These are phyloP conservation scores for Anastrepha obliqua DNA, from an alignment of 1,140 invertebrate species.

Conservation along the genomic window DNA sequence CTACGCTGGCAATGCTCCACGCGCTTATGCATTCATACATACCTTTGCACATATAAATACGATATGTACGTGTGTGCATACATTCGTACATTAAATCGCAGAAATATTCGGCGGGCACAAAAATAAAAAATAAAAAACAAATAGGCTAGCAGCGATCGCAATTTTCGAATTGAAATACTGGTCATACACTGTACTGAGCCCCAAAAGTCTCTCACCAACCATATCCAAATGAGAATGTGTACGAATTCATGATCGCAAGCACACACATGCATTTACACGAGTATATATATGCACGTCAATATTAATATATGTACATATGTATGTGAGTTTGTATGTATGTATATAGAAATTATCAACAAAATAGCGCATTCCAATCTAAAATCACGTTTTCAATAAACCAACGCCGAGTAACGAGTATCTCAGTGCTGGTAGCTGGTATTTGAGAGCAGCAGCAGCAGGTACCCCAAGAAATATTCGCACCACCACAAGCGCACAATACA, in stretches of 20 bases:
- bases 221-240: constrained; percentile 22
- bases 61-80: constrained; percentile 9
- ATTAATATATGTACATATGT: neutral
- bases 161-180: constrained; percentile 35
- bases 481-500: neutral
- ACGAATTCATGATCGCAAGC: neutral
- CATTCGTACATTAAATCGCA: constrained; percentile 8
- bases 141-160: neutral
- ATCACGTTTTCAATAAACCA: constrained; percentile 62
- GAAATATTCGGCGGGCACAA: constrained; percentile 15
- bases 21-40: neutral
- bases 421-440: constrained; percentile 47
- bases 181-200: constrained; percentile 17
- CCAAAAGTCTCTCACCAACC: constrained; percentile 17
- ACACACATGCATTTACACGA: neutral
- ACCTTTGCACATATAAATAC: neutral
- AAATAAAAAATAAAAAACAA: constrained; percentile 52
- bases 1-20: constrained; percentile 52
- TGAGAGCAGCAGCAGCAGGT: constrained; percentile 45
- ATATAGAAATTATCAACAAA: constrained; percentile 48
- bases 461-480: constrained; percentile 31
- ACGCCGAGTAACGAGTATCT: constrained; percentile 33
- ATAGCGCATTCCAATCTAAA: constrained; percentile 70
- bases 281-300: neutral
- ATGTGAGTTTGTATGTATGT: neutral